A percentile compares a stretch with the other conserved stretches of the same genome.
Evolutionary conservation across 2,797 vertebrate species (phyloP).

Genomic region (Decapterus maruadsi): DNA sequence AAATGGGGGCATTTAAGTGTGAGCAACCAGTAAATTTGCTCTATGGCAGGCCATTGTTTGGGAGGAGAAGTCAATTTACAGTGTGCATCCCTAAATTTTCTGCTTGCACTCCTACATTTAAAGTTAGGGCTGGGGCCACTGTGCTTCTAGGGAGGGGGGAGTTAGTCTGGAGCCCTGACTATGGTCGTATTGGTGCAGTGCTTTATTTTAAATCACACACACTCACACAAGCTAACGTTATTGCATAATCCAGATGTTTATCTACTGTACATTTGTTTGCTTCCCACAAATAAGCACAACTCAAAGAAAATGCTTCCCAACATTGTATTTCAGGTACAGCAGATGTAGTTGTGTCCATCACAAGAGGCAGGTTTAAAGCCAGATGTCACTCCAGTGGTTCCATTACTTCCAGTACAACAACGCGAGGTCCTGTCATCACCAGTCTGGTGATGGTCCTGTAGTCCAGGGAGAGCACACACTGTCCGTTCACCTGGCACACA

Average conservation of each 20-base stretch:
- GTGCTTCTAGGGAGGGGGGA: too few species aligned
- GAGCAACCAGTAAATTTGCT: too few species aligned
- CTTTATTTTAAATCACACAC: not conserved
- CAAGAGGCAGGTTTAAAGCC: not conserved
- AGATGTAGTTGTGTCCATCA: not conserved
- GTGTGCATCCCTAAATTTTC: too few species aligned
- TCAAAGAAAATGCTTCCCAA: not conserved
- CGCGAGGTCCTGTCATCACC: conserved; percentile 90
- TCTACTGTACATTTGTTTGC: conserved; percentile 1
- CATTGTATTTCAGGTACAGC: not conserved
- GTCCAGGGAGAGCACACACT: conserved; percentile 87
- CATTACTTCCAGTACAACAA: conserved; percentile 90
- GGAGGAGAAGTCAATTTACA: too few species aligned
- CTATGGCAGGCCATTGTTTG: too few species aligned
- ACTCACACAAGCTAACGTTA: not conserved
- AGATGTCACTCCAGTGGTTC: conserved; percentile 80
- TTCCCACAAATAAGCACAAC: not conserved
- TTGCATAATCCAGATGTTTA: not conserved
- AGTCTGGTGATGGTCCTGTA: conserved; percentile 88
- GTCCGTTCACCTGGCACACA: conserved; percentile 89
- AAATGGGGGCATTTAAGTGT: too few species aligned
- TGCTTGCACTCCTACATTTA: too few species aligned
- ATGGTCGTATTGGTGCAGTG: not conserved
- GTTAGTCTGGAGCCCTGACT: too few species aligned
- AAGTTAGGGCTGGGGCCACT: too few species aligned